Evolutionary conservation across 1,140 invertebrate genomes (phyloP), one percentile per base, ranked within the genome.

Genomic region (Limonius californicus): DNA sequence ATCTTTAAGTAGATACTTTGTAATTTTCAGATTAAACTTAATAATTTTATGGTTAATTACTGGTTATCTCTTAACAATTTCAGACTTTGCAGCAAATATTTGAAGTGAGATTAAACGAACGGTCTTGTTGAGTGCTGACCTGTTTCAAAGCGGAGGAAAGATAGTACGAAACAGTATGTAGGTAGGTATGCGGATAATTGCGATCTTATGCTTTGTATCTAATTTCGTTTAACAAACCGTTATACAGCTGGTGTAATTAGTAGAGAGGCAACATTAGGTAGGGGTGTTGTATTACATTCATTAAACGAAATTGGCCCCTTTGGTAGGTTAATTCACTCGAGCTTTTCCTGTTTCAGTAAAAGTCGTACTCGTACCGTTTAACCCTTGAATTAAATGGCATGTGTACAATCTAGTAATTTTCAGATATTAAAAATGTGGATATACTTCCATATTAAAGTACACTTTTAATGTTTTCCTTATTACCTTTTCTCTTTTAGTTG

Each of bases 191-290:
- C 45, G 14, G 45, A 50, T 18, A 50, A 50, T 50, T 50, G 16
- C 45, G 45, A 50, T 50, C 45, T 19, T 50, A 50, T 50, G 45
- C 20, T 50, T 50, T 16, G 45, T 50, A 50, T 50, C 45, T 21
- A 50, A 50, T 50, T 50, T 50, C 45, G 45, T 50, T 50, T 21
- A 50, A 50, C 45, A 50, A 50, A 50, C 45, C 45, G 45, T 50
- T 50, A 50, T 21, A 50, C 16, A 50, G 45, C 45, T 18, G 20
- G 16, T 19, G 45, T 50, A 50, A 50, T 50, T 50, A 50, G 45
- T 50, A 21, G 15, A 50, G 45, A 50, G 15, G 7, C 45, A 50
- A 19, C 45, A 12, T 14, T 50, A 50, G 45, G 45, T 50, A 50
- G 45, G 42, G 45, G 45, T 50, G 45, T 50, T 50, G 45, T 18